A percentile compares a stretch with the other conserved stretches of the same genome.
Conservation (phyloP, 2,888 invertebrate genomes). For the Drosophila eohydei region DNA sequence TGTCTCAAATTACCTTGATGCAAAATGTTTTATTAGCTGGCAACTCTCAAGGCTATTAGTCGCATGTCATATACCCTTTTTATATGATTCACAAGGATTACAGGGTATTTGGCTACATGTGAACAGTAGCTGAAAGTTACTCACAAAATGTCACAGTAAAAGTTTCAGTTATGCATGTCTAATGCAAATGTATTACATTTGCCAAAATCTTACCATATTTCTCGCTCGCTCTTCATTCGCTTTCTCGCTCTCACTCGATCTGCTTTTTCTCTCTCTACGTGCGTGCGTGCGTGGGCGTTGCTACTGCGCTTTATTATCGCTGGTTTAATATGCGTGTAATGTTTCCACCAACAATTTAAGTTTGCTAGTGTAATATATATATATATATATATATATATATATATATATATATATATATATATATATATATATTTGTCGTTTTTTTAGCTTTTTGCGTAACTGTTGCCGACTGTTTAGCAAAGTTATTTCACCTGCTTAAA, state of each 20-base stretch:
- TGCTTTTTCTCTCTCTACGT: not conserved
- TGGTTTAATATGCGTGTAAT: conserved; percentile 36
- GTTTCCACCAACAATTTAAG: conserved; percentile 55
- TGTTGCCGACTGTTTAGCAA: conserved; percentile 22
- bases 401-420: not conserved
- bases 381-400: not conserved
- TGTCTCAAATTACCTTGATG: too few relatives aligned
- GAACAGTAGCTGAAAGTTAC: conserved; percentile 47
- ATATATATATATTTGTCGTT: not conserved
- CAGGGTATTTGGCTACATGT: conserved; percentile 24
- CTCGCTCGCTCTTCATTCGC: not conserved
- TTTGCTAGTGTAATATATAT: conserved; percentile 30
- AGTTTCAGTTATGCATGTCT: conserved; percentile 69
- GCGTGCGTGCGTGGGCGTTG: conserved; percentile 40
- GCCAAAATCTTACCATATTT: conserved; percentile 37
- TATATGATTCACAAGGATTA: not conserved
- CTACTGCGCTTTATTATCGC: conserved; percentile 13
- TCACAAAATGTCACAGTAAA: conserved; percentile 64
- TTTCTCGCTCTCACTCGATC: not conserved
- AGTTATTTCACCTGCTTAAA: conserved; percentile 34
- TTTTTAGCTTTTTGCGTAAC: conserved; percentile 42
- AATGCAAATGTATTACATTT: conserved; percentile 71
- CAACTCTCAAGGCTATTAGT: not conserved
- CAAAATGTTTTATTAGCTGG: too few relatives aligned
- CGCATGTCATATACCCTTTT: not conserved